A percentile compares a stretch with the other conserved stretches of the same genome.
These are phyloP conservation scores for Agapornis roseicollis DNA, from an alignment of 2,113 vertebrate genomes.

Conservation along the genomic window DNA sequence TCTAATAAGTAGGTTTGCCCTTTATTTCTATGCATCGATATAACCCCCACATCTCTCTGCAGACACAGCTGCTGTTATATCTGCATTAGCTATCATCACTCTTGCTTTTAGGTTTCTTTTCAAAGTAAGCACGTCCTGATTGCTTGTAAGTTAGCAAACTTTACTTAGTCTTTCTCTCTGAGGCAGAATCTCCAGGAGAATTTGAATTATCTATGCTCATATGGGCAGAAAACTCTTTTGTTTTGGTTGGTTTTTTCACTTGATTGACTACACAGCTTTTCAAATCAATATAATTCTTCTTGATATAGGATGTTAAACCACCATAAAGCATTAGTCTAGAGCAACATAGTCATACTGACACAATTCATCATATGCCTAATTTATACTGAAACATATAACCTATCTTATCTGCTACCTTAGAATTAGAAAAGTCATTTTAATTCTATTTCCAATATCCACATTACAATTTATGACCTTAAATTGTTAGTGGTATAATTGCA, in stretches of 20 bases:
- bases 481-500: background rate
- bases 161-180: background rate
- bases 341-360: background rate
- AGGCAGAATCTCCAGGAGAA: background rate
- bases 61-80: background rate
- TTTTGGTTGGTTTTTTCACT: background rate
- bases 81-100: background rate
- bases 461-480: background rate
- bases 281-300: background rate
- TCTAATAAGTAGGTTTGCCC: background rate
- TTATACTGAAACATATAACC: background rate
- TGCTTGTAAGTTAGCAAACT: background rate
- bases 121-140: background rate
- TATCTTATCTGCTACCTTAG: background rate
- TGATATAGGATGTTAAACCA: background rate
- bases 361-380: background rate
- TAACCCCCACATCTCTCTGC: background rate
- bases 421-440: background rate
- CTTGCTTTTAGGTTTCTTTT: background rate
- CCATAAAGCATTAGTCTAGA: background rate
- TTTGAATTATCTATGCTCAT: background rate
- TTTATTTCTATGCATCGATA: background rate
- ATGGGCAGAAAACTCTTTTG: background rate
- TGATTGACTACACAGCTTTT: background rate
- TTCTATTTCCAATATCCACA: background rate